Evolutionary conservation across 2,888 invertebrate species (phyloP).

Genomic region (Omphaloscelis lunosa): DNA sequence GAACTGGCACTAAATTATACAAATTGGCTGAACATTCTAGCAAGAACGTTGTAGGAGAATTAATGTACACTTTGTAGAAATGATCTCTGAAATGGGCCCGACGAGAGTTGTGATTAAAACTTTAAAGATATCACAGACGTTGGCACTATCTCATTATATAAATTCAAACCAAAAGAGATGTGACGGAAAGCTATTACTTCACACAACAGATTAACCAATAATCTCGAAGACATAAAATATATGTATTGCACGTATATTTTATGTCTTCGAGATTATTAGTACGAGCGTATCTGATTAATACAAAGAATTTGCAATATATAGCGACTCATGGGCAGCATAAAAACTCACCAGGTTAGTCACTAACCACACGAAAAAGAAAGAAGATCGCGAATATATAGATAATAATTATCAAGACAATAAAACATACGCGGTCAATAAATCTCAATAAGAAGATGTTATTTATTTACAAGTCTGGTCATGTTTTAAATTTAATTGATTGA

Average conservation of each 20-base stretch:
- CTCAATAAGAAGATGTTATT: background rate
- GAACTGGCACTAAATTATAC: slow-evolving; percentile 1
- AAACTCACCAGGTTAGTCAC: too few relatives aligned
- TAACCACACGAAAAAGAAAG: too few relatives aligned
- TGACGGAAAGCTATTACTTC: too few relatives aligned
- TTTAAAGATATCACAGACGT: background rate
- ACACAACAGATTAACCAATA: background rate
- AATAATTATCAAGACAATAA: background rate
- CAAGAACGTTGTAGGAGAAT: background rate
- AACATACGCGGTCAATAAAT: background rate
- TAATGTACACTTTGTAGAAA: background rate
- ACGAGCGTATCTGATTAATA: background rate
- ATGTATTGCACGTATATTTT: background rate
- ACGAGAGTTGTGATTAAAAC: background rate
- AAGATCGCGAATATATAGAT: background rate
- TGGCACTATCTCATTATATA: background rate
- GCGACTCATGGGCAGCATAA: too few relatives aligned
- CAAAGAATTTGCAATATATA: background rate
- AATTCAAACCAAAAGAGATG: background rate
- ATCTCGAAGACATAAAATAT: background rate
- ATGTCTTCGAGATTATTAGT: too few relatives aligned
- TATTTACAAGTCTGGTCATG: background rate
- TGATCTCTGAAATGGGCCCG: background rate
- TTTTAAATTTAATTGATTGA: background rate
- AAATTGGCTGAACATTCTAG: background rate